phyloP scores from a whole-genome alignment of 2,113 vertebrate genomes.

The Crotalus tigris region DNA sequence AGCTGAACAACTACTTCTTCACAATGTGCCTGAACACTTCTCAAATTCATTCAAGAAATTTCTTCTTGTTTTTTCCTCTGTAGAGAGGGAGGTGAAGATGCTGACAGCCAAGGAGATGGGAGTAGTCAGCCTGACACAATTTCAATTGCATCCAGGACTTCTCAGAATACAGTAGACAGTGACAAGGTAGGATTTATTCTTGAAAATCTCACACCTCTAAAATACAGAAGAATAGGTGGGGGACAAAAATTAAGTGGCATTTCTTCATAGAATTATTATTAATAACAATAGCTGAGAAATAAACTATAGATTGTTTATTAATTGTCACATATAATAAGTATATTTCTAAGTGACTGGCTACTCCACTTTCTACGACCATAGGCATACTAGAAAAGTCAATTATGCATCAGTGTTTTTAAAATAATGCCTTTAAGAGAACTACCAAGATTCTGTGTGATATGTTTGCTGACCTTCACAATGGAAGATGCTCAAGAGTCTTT shows the following conservation, averaged over 20 bases:
- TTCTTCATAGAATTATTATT: neutral
- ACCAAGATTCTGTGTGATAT: neutral
- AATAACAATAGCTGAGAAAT: neutral
- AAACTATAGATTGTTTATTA: neutral
- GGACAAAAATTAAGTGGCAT: neutral
- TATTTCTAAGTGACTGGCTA: neutral
- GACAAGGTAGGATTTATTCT: slow-evolving; percentile 87
- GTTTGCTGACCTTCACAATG: neutral
- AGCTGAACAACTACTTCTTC: slow-evolving; percentile 32
- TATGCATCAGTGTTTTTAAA: slow-evolving; percentile 11
- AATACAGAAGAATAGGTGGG: neutral
- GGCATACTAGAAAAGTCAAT: neutral
- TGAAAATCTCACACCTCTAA: slow-evolving; percentile 17
- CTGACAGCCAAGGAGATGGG: slow-evolving; percentile 94
- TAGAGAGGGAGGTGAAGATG: slow-evolving; percentile 92
- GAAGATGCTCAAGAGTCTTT: neutral
- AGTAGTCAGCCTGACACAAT: slow-evolving; percentile 98
- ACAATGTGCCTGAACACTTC: slow-evolving; percentile 12
- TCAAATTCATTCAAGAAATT: slow-evolving; percentile 35
- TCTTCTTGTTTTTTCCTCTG: slow-evolving; percentile 38
- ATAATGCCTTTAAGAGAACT: neutral
- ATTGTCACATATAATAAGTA: neutral
- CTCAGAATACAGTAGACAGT: slow-evolving; percentile 97
- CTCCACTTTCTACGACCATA: neutral
- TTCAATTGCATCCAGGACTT: slow-evolving; percentile 95